Evolutionary conservation across 1,140 invertebrate genomes (phyloP), one percentile per base, ranked within the genome.

Genomic region (Euura lappo): DNA sequence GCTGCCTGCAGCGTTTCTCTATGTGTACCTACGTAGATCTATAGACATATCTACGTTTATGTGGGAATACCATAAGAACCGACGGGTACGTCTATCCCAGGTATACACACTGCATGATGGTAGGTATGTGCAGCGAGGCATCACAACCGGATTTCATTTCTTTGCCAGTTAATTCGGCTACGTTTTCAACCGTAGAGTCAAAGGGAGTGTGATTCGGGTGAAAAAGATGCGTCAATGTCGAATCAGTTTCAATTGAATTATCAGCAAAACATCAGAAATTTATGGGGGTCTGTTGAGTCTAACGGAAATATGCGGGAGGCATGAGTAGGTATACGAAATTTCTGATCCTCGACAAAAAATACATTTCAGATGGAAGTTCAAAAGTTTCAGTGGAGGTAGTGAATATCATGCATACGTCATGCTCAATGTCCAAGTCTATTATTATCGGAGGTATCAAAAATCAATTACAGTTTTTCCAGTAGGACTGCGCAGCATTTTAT

Each of bases 181-280:
- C 51, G 8, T 60, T 60, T n/a, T 2, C 3, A 60, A 60, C 51
- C 51, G 5, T 8, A 8, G 8, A 60, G 8, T 60, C 51, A 60
- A 60, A 60, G 8, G 10, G 51, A 60, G 10, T n/a, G 10, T 60
- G 51, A 60, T 60, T 60, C 51, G 51, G 51, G 10, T 60, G 51
- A 5, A 11, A 60, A n/a, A 60, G 51, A 60, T 60, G 51, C 51
- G 10, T 3, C 51, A 5, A n/a, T n/a, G 51, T 8, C 51, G 51
- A 60, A 60, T 60, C 51, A n/a, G 51, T 60, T 60, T n/a, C 51
- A 60, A 60, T 60, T 60, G 51, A 60, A 60, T 60, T 60, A 60
- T 11, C 51, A 60, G 8, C 10, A 60, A 11, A 60, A 11, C 51
- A 60, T 11, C 51, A 2, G 51, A 60, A 60, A 8, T 60, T 60